phyloP scores from a whole-genome alignment of 2,797 vertebrate genomes.

The Clamator glandarius region DNA sequence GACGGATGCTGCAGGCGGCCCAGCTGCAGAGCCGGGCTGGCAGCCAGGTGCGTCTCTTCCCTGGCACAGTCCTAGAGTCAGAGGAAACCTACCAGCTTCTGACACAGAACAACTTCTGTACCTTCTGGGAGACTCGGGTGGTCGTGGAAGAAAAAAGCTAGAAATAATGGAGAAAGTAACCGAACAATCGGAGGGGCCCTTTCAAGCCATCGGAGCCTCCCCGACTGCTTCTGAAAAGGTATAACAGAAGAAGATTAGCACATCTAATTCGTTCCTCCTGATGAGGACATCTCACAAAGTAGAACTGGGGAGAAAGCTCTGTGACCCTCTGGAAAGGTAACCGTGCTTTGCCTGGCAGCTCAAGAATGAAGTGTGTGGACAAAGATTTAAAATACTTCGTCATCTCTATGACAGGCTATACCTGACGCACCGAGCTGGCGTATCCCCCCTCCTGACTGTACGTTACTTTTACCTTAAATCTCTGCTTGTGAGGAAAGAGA shows the following conservation, averaged over 20 bases:
- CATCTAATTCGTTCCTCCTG: background rate
- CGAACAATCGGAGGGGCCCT: background rate
- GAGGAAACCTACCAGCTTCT: background rate
- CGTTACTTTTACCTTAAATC: background rate
- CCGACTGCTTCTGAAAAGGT: conserved; percentile 12
- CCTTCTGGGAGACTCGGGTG: background rate
- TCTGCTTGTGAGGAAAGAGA: background rate
- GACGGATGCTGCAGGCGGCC: background rate
- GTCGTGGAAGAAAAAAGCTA: background rate
- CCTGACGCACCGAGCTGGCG: background rate
- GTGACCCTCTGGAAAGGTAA: background rate
- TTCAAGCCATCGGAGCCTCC: background rate
- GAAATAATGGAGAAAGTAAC: background rate
- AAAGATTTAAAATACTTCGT: background rate
- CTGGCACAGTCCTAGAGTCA: background rate
- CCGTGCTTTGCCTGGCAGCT: background rate
- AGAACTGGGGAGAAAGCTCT: background rate
- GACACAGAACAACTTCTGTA: background rate
- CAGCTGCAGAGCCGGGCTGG: background rate
- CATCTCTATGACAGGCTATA: background rate
- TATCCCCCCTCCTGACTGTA: background rate
- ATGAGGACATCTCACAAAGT: background rate
- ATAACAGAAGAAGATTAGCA: background rate
- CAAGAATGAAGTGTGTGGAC: background rate
- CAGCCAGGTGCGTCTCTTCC: background rate